Base-by-base conservation (phyloP, 2,797 vertebrate species). In the Sylvia borin region DNA sequence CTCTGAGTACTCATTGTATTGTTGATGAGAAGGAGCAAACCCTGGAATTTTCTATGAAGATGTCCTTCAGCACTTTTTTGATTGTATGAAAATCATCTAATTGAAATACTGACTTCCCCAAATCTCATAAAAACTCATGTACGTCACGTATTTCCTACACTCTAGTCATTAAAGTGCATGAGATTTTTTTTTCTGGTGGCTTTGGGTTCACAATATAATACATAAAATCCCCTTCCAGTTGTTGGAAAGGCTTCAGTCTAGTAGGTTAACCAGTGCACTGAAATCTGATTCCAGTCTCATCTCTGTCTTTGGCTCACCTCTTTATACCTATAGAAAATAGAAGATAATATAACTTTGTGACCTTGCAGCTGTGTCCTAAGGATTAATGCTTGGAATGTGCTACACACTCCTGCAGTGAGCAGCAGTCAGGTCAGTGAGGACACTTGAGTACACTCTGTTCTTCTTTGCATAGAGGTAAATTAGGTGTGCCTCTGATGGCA, bases 351-450 rank as follows among this genome's bases (percentile, higher is more conserved):
- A 81, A 17, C 24, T 84, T 88, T 81, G 57, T 94, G 76, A 92
- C 92, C 58, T 84, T 88, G 77, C 3, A 4, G 20, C 11, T 62
- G 29, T 3, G 2, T 85, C 58, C 70, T 64, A 47, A 85, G 54
- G 53, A 88, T 76, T 57, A 79, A 79, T 57, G 48, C 16, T 58
- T 50, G 36, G 42, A 65, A 67, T 27, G 51, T 7, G 11, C 34
- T 32, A 25, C 36, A 25, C 0, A 2, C 11, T 45, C 20, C 43
- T 4, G 3, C 77, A 48, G 36, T 10, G 53, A 62, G 8, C 0
- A 1, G n/a, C 62, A 55, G 36, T 16, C 43, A 25, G 27, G 24
- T 15, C 77, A 51, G 24, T n/a, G 60, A 60, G 73, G 12, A 75
- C 68, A 53, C 17, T 70, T 34, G 58, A 58, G 72, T 13, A 74